Evolutionary conservation across 35 echinoderm and acorn worm genomes (phyloP).

Genomic region (Heliocidaris tuberculata): DNA sequence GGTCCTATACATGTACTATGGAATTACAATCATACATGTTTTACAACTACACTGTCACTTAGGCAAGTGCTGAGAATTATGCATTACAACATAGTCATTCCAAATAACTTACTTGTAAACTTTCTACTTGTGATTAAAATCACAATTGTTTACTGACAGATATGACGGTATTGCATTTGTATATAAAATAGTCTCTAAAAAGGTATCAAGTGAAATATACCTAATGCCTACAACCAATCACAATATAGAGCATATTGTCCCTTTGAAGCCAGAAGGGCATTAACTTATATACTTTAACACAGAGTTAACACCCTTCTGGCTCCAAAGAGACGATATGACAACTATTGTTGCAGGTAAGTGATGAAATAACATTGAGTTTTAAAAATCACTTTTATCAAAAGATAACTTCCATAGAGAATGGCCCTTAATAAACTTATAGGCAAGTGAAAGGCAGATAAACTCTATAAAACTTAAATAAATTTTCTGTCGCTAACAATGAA

Average conservation of each 20-base stretch:
- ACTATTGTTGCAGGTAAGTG: not conserved
- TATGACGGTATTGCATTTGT: not conserved
- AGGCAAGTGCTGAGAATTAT: no score
- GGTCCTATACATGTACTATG: no score
- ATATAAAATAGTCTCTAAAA: not conserved
- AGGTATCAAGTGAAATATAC: not conserved
- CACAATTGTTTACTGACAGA: not conserved
- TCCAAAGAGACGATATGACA: no score
- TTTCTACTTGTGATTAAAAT: no score
- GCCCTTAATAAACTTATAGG: not conserved
- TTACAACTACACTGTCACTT: no score
- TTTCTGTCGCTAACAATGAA: not conserved
- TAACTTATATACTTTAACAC: no score
- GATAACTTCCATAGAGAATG: not conserved
- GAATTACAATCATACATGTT: no score
- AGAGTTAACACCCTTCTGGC: no score
- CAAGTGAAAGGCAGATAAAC: not conserved
- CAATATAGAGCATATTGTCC: no score
- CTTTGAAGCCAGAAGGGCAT: no score
- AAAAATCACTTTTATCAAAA: not conserved
- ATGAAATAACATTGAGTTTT: not conserved
- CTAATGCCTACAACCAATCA: not conserved
- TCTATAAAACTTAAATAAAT: not conserved
- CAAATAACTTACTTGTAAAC: no score
- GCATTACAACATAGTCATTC: no score